Conservation (phyloP, 2,797 vertebrate genomes). For the Myotis vivesi region DNA sequence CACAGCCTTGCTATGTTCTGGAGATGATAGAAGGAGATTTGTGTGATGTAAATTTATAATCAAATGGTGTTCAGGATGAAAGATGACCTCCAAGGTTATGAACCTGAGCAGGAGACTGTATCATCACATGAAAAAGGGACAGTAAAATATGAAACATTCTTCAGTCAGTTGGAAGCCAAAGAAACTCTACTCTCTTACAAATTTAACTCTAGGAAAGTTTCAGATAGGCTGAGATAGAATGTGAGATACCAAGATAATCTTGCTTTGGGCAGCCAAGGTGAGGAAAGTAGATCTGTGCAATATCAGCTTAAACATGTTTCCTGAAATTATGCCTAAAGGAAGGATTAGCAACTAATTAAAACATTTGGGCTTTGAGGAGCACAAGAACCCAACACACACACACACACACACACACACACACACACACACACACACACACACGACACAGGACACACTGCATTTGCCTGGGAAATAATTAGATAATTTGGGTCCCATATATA, state of each 20-base stretch:
- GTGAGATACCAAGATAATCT: slow-evolving; percentile 18
- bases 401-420: not conserved
- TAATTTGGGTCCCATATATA: not conserved
- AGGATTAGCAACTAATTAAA: slow-evolving; percentile 8
- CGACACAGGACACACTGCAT: not conserved
- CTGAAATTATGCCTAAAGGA: slow-evolving; percentile 10
- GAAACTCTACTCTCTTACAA: slow-evolving; percentile 61
- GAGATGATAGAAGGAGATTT: slow-evolving; percentile 85
- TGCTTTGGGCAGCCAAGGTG: not conserved
- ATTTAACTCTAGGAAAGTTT: slow-evolving; percentile 77
- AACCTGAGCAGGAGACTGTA: slow-evolving; percentile 81
- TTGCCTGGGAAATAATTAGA: not conserved
- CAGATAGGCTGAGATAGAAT: slow-evolving; percentile 23
- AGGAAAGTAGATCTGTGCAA: not conserved
- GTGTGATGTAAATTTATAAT: slow-evolving; percentile 88
- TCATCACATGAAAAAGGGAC: slow-evolving; percentile 79
- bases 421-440: not conserved
- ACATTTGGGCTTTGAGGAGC: not conserved
- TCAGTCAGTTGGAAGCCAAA: slow-evolving; percentile 71
- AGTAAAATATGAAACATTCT: slow-evolving; percentile 79
- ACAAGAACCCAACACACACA: not conserved
- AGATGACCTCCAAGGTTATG: slow-evolving; percentile 84
- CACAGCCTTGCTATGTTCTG: slow-evolving; percentile 85
- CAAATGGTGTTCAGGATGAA: slow-evolving; percentile 86
- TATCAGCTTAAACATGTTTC: not conserved